Base-by-base conservation (phyloP, 1,140 invertebrate genomes). In the Microplitis demolitor region DNA sequence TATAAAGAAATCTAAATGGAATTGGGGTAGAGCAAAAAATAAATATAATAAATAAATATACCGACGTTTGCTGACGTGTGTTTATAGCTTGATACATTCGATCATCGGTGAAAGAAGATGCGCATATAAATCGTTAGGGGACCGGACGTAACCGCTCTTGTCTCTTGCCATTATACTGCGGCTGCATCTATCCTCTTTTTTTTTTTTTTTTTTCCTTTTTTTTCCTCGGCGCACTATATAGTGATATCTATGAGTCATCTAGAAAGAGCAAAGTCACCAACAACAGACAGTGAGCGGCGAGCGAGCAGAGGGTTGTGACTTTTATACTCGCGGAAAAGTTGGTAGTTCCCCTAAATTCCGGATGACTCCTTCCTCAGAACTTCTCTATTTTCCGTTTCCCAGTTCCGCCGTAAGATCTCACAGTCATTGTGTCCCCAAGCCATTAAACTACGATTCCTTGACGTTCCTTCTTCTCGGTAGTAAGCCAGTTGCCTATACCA, bases 381-480 rank as follows among this genome's bases (percentile, higher is more conserved):
- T 39, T 39, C 6, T 45, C 39, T 45, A 45, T 45, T 45, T 45
- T 45, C 39, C 60, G 60, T 63, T 54, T 14, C 31, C 54, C 35
- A 35, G 37, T 54, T 61, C 54, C 62, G 24, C 34, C 54, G 24
- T 69, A 56, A n/a, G 14, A 58, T 70, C 63, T 63, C 68, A 45
- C 14, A 61, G 70, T 53, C 53, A 73, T 68, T 74, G 69, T 77
- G 71, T 61, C 64, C 62, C 33, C 24, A 24, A 67, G 71, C 78
- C 77, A 80, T 82, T 80, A 80, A 82, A 80, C 54, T 70, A 61
- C 71, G 71, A 82, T 80, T 77, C 63, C 75, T 76, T 73, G 70
- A 74, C 73, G 24, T 24, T 24, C 24, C 24, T 24, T 24, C 24
- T 24, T 24, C 24, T 24, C 24, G 24, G 24, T 24, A 24, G 24